Evolutionary conservation across 2,888 invertebrate species (phyloP), one percentile per base, ranked within the genome.

Genomic region (Morinoia aosen): DNA sequence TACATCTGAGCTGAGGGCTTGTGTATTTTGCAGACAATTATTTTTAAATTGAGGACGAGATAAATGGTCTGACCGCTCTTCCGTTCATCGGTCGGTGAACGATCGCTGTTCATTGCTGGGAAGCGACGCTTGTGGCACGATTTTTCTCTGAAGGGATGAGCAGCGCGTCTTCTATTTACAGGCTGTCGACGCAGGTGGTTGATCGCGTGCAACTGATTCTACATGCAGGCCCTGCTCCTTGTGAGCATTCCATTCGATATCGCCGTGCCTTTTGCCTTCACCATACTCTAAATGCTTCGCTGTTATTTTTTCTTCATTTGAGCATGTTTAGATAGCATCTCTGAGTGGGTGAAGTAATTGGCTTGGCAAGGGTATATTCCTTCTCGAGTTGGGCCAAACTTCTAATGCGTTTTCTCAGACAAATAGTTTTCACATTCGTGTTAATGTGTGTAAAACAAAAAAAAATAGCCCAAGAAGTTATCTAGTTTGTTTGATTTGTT

Each of bases 61-160:
- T 33, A 76, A 76, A 76, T 76, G 76, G 76, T 76, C 76, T 76
- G 33, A 33, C 33, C 76, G 33, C 76, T 33, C 25, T 76, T 76
- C 76, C 76, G 33, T 76, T 76, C 8, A 33, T 33, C 33, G 19
- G 76, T 76, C 76, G 76, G 76, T 76, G 76, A 76, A 76, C 76
- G 76, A 76, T 76, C 76, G 76, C 76, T 76, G 76, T 76, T 76
- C 76, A 76, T 76, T 76, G 76, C 76, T 76, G 76, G 33, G 76
- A 33, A 76, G 25, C 76, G 76, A 76, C 76, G 76, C 76, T 33
- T 76, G 76, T 76, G 76, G 25, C 76, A 25, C 25, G 76, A 76
- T 76, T 76, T 76, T 76, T 76, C 76, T 33, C 76, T 33, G 76
- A 76, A 76, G 76, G 76, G 25, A 76, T 76, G 76, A 76, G 76